phyloP scores from a whole-genome alignment of 2,113 vertebrate species.

The Gnathochromis pfefferi region DNA sequence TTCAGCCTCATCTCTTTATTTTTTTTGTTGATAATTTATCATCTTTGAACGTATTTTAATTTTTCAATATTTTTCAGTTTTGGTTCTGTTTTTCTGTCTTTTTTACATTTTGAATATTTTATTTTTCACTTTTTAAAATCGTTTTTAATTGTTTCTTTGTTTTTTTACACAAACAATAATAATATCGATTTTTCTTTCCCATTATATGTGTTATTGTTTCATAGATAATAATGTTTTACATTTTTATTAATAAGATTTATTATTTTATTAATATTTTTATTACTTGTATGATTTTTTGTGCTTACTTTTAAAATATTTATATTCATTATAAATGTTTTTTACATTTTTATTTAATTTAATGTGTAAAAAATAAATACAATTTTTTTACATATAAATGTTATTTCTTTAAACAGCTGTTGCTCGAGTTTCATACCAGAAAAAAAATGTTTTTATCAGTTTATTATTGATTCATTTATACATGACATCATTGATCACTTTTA shows the following conservation, averaged over 20 bases:
- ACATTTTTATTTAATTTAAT: background rate
- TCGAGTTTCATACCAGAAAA: background rate
- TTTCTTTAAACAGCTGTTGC: background rate
- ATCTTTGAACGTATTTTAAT: rapidly evolving
- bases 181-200: background rate
- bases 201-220: background rate
- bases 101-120: background rate
- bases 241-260: background rate
- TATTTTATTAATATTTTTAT: background rate
- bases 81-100: background rate
- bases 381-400: background rate
- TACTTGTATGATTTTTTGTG: background rate
- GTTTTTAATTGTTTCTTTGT: background rate
- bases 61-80: background rate
- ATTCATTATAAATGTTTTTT: background rate
- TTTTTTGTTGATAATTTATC: rapidly evolving
- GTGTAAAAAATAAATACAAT: rapidly evolving
- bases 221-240: background rate
- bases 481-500: slow-evolving; percentile 30
- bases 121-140: background rate
- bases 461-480: slow-evolving; percentile 7
- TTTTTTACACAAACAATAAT: background rate
- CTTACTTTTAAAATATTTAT: background rate
- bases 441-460: background rate
- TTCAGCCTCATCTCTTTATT: background rate